phyloP scores from a whole-genome alignment of 2,113 vertebrate species.

The Hepsetus odoe region DNA sequence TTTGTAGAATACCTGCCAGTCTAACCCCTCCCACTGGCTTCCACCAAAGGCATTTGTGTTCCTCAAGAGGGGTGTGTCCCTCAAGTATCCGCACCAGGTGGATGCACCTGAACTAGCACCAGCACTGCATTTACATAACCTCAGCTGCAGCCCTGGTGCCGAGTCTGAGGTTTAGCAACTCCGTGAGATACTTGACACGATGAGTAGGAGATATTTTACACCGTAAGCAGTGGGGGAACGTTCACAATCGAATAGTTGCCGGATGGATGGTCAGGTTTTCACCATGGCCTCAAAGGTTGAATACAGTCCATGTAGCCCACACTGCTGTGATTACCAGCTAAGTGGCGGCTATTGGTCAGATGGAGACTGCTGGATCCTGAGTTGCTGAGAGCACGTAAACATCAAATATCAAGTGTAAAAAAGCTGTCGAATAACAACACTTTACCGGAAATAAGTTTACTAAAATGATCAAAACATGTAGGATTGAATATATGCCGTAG shows the following conservation, averaged over 20 bases:
- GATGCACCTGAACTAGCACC: conserved; percentile 22
- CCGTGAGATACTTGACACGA: conserved; percentile 26
- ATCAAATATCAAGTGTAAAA: too few relatives aligned
- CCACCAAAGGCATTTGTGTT: background rate
- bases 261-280: background rate
- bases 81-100: conserved; percentile 17
- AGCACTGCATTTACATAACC: conserved; percentile 26
- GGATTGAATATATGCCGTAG: too few relatives aligned
- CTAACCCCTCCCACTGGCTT: conserved; percentile 57
- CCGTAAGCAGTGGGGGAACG: background rate
- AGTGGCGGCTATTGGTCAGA: too few relatives aligned
- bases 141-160: conserved; percentile 8
- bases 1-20: conserved; percentile 62
- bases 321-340: too few relatives aligned
- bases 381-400: background rate
- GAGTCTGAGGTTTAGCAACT: conserved; percentile 22
- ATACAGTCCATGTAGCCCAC: background rate
- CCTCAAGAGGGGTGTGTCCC: conserved; percentile 16
- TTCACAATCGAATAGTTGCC: background rate
- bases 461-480: too few relatives aligned
- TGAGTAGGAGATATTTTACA: conserved; percentile 34
- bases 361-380: background rate
- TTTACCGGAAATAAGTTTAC: too few relatives aligned
- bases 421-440: too few relatives aligned
- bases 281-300: background rate